Evolutionary conservation across 1,140 invertebrate species (phyloP), one percentile per base, ranked within the genome.

Genomic region (Pteromalus puparum): DNA sequence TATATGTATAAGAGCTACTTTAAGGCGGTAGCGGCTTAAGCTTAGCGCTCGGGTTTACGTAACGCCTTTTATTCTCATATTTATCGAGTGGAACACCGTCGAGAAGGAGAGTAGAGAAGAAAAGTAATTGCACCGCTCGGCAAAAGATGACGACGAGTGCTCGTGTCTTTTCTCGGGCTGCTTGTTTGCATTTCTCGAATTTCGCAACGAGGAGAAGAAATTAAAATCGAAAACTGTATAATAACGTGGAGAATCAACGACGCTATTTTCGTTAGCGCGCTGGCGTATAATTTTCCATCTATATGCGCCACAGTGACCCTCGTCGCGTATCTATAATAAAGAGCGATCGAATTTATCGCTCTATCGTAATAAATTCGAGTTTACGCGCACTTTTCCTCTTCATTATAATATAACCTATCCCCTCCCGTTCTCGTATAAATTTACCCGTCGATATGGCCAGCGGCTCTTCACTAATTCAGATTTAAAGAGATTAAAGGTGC

Each of bases 41-140:
- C 68, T 6, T 10, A 30, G 42, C 74, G 73, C 26, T 42, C 34
- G 6, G 80, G 76, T 74, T 87, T 86, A 83, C 79, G 85, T 81
- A 85, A 86, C 74, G 81, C 73, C 75, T 83, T 86, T 83, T 80
- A 80, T 86, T 79, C 70, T 74, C 68, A 74, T 83, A 86, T 86
- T 82, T 79, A 86, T 83, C 67, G 81, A 83, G 76, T 82, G n/a
- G 38, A 82, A 79, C 53, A 61, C 80, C 42, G 61, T 6, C 18
- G 61, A 10, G 30, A 3, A 28, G 18, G 26, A 34, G 34, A 42
- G 46, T 10, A 10, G 10, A 6, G 75, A 76, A 68, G 67, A 65
- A 82, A 82, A 78, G 75, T 78, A 82, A 79, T 79, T 82, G 68
- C 61, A 9, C 13, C 26, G 26, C 30, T 72, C 30, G 13, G 70